Conservation (phyloP, 1,140 invertebrate genomes). For the Orius laevigatus region DNA sequence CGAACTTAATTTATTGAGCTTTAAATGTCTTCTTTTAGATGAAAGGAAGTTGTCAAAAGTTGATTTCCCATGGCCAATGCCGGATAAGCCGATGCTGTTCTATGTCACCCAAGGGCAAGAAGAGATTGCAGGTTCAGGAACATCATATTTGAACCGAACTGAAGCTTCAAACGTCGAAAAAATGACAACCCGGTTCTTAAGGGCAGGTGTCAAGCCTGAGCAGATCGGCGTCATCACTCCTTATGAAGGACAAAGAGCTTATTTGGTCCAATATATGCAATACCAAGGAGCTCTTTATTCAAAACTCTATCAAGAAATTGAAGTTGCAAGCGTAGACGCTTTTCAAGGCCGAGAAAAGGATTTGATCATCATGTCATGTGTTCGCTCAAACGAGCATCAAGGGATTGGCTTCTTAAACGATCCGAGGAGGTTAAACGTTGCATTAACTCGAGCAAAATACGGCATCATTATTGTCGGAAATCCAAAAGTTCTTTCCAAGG, state of each 20-base stretch:
- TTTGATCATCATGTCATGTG: conserved; percentile 96
- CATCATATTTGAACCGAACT: conserved; percentile 94
- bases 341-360: conserved; percentile 98
- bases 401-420: conserved; percentile 93
- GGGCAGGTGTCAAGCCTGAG: conserved; percentile 89
- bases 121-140: conserved; percentile 95
- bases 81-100: conserved; percentile 97
- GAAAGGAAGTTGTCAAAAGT: conserved; percentile 78
- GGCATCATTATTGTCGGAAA: conserved; percentile 98
- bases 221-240: conserved; percentile 99
- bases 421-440: conserved; percentile 93
- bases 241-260: conserved; percentile 97
- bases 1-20: background rate
- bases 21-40: conserved; percentile 32
- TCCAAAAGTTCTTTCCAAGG: conserved; percentile 92
- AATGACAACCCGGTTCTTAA: conserved; percentile 81
- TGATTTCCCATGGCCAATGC: conserved; percentile 95
- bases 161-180: conserved; percentile 98
- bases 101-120: conserved; percentile 96
- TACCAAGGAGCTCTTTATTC: conserved; percentile 93
- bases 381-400: conserved; percentile 80
- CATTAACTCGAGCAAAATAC: conserved; percentile 91
- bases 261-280: conserved; percentile 95
- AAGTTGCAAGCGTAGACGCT: conserved; percentile 98
- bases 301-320: conserved; percentile 96